Evolutionary conservation across 2,113 vertebrate species (phyloP), one percentile per base, ranked within the genome.

Genomic region (Podiceps cristatus): DNA sequence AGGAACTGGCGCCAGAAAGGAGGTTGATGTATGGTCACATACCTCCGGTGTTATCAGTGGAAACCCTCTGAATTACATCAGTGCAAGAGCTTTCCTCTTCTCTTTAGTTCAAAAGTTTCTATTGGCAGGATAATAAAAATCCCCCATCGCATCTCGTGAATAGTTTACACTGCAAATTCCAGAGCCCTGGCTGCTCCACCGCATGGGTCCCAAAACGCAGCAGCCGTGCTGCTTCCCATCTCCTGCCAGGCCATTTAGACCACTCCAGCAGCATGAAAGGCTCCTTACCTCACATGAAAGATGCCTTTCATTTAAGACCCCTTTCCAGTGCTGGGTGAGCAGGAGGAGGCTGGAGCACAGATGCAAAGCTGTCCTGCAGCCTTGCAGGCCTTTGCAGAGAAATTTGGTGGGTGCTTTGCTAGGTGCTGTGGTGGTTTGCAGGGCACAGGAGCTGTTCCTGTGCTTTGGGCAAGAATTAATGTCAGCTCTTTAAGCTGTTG

Each of bases 161-260:
- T n/a, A 75, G 93, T 95, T 97, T 94, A 85, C 58, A 23, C 24
- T 85, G 77, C 69, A 76, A 60, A 95, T 96, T 95, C 91, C 11
- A 3, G 60, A 86, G 72, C 42, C 44, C 73, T 87, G 91, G 74
- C 86, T 87, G 69, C 76, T 95, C 33, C 7, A 24, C 40, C 1
- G 0, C 37, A 8, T 1, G 7, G 64, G 62, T 94, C 84, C 80
- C 89, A 81, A 84, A 84, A 42, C 76, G 35, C 56, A 75, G 64
- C 60, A 60, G 69, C 33, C 58, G 4, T 64, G 82, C 82, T 89
- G 76, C 86, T 94, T 93, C 86, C 77, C 68, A 27, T 68, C 78
- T 84, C 79, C 75, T 28, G 27, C 66, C 59, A 71, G 27, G 19
- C 33, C 62, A 72, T 63, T n/a, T 16, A 33, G 29, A 45, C 47